Evolutionary conservation across 2,888 invertebrate species (phyloP).

Genomic region (Andrena praecox): DNA sequence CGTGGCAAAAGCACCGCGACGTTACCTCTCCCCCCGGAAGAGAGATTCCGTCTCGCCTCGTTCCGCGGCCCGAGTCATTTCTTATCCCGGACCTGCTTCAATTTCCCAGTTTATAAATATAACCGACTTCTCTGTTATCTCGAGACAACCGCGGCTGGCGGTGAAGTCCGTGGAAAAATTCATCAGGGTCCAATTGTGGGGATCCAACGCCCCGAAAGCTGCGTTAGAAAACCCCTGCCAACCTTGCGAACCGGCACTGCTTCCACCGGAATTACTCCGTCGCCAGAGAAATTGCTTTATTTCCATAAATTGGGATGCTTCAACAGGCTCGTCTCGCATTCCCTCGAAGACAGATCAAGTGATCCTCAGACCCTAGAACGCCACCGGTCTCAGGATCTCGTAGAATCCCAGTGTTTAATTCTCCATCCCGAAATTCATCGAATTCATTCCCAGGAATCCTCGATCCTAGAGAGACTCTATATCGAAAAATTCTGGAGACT

Average conservation of each 20-base stretch:
- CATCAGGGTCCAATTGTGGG: neutral
- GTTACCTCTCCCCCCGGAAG: conserved; percentile 2
- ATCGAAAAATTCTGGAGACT: conserved; percentile 10
- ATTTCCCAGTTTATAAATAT: neutral
- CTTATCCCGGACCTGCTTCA: neutral
- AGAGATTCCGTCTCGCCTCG: conserved; percentile 5
- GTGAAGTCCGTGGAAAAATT: neutral
- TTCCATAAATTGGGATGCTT: no score
- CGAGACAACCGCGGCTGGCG: conserved; percentile 1
- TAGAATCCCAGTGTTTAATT: no score
- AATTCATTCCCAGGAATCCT: neutral
- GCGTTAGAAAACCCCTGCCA: neutral
- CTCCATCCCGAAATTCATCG: neutral
- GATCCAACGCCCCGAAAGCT: neutral
- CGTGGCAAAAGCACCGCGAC: conserved; percentile 23
- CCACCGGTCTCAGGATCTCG: no score
- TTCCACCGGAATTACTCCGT: no score
- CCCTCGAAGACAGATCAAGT: no score
- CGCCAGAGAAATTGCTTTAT: no score
- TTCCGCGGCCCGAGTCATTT: conserved; percentile 24
- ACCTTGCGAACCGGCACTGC: no score
- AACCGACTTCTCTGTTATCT: neutral
- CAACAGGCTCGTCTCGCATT: no score
- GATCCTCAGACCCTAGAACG: no score
- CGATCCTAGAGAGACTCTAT: neutral